phyloP scores from a whole-genome alignment of 1,140 invertebrate genomes.

The Chelonus insularis region DNA sequence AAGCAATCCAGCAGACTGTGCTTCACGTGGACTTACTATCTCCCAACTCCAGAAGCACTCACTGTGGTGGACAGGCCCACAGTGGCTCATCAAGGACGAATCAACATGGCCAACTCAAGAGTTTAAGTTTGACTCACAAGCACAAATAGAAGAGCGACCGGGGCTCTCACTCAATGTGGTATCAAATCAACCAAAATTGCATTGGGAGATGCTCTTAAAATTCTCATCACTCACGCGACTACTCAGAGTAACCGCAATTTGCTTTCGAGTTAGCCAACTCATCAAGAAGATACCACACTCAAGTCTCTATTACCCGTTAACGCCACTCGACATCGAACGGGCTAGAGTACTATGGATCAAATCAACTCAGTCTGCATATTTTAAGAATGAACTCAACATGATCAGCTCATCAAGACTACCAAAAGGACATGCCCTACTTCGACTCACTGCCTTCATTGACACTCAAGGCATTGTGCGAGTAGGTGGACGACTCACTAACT shows the following conservation, averaged over 20 bases:
- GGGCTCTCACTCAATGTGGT: not conserved
- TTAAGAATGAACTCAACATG: not conserved
- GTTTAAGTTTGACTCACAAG: not conserved
- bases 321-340: slow-evolving; percentile 5
- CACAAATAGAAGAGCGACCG: not conserved
- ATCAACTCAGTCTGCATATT: not conserved
- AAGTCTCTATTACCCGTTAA: not conserved
- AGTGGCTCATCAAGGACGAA: not conserved
- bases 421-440: not conserved
- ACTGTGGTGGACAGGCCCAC: not conserved
- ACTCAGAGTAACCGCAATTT: not conserved
- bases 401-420: not conserved
- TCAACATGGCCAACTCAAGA: not conserved
- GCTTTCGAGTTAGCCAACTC: not conserved
- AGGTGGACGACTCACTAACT: not conserved
- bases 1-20: slow-evolving; percentile 43
- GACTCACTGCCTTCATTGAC: not conserved
- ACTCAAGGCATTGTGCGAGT: not conserved
- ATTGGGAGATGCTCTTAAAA: not conserved
- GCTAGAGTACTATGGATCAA: slow-evolving; percentile 4
- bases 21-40: slow-evolving; percentile 34
- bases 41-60: not conserved
- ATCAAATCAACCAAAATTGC: not conserved
- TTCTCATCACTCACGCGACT: not conserved
- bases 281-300: not conserved